Conservation (phyloP, 2,797 vertebrate genomes). For the Perodicticus potto region DNA sequence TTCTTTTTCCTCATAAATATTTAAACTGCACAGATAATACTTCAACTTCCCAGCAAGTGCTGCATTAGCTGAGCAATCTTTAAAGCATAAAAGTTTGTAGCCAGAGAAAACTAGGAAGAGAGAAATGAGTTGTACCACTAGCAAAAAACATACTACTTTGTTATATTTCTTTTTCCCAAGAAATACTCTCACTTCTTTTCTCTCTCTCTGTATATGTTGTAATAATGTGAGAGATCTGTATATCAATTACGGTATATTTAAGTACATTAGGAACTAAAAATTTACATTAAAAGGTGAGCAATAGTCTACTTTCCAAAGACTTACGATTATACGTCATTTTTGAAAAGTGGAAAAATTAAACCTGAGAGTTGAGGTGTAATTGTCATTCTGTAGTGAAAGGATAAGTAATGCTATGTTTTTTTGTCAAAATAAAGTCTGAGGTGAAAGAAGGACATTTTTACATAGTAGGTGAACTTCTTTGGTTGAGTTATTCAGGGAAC, state of each 20-base stretch:
- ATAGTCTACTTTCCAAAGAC: background rate
- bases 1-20: slow-evolving; percentile 82
- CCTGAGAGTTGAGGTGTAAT: background rate
- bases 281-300: background rate
- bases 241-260: background rate
- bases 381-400: background rate
- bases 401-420: background rate
- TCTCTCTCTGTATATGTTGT: background rate
- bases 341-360: background rate
- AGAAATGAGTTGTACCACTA: slow-evolving; percentile 52
- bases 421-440: background rate
- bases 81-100: slow-evolving; percentile 70
- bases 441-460: background rate
- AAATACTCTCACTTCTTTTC: slow-evolving; percentile 4
- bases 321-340: background rate
- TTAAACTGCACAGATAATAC: slow-evolving; percentile 82
- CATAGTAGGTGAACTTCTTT: background rate
- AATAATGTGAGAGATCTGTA: background rate
- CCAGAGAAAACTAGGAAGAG: slow-evolving; percentile 61
- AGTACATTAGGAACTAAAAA: background rate
- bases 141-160: background rate
- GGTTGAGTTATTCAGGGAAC: background rate
- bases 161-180: slow-evolving; percentile 12
- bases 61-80: slow-evolving; percentile 74
- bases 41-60: slow-evolving; percentile 80